Evolutionary conservation across 2,797 vertebrate species (phyloP).

Genomic region (Sebastes nivosus): DNA sequence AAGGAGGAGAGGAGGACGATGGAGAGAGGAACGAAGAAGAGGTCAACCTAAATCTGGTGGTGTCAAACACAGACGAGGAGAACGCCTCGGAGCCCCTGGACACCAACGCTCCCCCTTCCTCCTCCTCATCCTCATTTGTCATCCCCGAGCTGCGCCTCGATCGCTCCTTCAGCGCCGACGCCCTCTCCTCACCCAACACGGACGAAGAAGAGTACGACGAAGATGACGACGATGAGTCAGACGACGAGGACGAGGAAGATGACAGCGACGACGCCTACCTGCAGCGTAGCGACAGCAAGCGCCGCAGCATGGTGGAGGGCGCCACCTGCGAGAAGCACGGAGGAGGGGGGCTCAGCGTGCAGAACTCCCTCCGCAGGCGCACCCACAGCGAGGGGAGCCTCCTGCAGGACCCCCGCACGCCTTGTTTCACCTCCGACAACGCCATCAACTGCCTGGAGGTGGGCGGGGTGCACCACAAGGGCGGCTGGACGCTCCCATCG

Average conservation of each 20-base stretch:
- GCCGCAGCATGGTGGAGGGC: slow-evolving; percentile 92
- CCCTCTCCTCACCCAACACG: slow-evolving; percentile 77
- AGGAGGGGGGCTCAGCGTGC: slow-evolving; percentile 84
- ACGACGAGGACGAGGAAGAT: slow-evolving; percentile 84
- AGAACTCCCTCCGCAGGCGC: slow-evolving; percentile 91
- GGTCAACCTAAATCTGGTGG: slow-evolving; percentile 35
- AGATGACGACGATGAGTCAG: slow-evolving; percentile 84
- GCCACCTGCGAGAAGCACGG: slow-evolving; percentile 84
- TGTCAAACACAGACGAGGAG: slow-evolving; percentile 77
- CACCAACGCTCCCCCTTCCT: slow-evolving; percentile 80
- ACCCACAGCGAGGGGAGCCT: slow-evolving; percentile 97
- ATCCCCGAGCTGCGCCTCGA: slow-evolving; percentile 93
- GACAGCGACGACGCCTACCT: slow-evolving; percentile 88
- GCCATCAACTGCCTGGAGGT: slow-evolving; percentile 90
- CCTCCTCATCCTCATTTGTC: slow-evolving; percentile 85
- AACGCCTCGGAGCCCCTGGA: slow-evolving; percentile 72
- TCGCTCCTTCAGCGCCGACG: slow-evolving; percentile 84
- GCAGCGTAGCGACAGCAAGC: slow-evolving; percentile 84
- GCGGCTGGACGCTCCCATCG: slow-evolving; percentile 90
- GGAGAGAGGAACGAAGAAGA: slow-evolving; percentile 49
- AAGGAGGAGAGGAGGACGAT: slow-evolving; percentile 40
- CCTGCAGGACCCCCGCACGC: slow-evolving; percentile 88
- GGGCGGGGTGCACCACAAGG: slow-evolving; percentile 68
- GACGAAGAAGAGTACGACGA: slow-evolving; percentile 83
- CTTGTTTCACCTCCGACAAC: slow-evolving; percentile 94